Base-by-base conservation (phyloP, 2,797 vertebrate species). In the Hydrophis major region DNA sequence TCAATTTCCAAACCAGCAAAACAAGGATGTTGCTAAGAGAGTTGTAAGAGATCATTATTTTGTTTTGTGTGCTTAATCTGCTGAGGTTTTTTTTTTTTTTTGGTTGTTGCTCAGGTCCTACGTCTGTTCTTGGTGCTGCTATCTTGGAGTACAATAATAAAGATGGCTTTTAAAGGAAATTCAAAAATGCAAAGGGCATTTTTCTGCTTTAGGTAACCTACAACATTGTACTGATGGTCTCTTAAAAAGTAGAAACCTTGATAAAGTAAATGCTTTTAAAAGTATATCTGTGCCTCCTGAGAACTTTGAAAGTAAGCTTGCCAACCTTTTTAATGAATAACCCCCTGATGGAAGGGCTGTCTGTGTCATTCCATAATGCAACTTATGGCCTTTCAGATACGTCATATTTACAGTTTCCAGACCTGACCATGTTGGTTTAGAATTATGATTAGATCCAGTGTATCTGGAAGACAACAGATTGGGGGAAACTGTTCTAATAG, bases 71-170 rank as follows among this genome's bases (percentile, higher is more conserved):
- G 27, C 66, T 56, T 3, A 86, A 66, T 42, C 50, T 47, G 32
- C 42, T 18, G n/a, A 3, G 42, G 56, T 4, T 28, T 22, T 10
- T 59, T 13, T 1, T 32, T 32, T 32, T 32, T 32, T 32, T 32
- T 32, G 12, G 27, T 4, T 42, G 22, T 63, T 66, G 50, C 6
- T 25, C n/a, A 60, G 32, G 25, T 56, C 87, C 13, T 61, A 90
- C 59, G 22, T 86, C 69, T 86, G 59, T 86, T 86, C 37, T 59
- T 93, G 42, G 32, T 78, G 55, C 55, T 25, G 13, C 61, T 88
- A 56, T 59, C 42, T 63, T 89, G 47, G 12, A 86, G 63, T 55
- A n/a, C 5, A 86, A 53, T 78, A 91, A 91, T 89, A 93, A 93
- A 91, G 32, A 55, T 91, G n/a, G 25, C 5, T 83, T 27, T 90